Percentiles rank a stretch among this genome's conserved stretches.
phyloP scores from a whole-genome alignment of 2,113 vertebrate genomes.

The Brevimyrus niger region DNA sequence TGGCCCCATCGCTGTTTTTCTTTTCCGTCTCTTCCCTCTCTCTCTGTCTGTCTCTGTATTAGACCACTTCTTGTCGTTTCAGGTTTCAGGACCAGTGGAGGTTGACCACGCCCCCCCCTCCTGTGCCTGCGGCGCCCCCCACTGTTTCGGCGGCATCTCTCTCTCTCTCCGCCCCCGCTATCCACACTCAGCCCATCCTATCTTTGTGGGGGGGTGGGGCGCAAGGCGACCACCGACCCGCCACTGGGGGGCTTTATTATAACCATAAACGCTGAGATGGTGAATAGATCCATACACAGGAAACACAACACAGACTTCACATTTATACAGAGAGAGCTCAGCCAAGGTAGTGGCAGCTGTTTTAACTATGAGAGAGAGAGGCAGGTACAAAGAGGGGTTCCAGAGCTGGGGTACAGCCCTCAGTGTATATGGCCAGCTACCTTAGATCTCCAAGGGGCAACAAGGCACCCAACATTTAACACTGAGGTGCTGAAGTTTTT shows the following conservation, averaged over 20 bases:
- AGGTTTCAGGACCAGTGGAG: slow-evolving; percentile 78
- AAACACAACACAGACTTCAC: slow-evolving; percentile 38
- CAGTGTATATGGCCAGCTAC: slow-evolving; percentile 51
- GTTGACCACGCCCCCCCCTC: slow-evolving; percentile 66
- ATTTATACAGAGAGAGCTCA: slow-evolving; percentile 48
- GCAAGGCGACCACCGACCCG: slow-evolving; percentile 63
- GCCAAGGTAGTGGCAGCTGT: slow-evolving; percentile 44
- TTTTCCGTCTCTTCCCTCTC: slow-evolving; percentile 15
- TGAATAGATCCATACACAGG: slow-evolving; percentile 3
- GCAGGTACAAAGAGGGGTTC: slow-evolving; percentile 42
- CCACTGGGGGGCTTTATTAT: slow-evolving; percentile 65
- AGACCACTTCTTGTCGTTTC: slow-evolving; percentile 56
- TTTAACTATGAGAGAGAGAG: slow-evolving; percentile 46
- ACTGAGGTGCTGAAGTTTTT: slow-evolving; percentile 42
- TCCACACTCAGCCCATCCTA: slow-evolving; percentile 12
- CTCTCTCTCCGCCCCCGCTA: slow-evolving; percentile 15
- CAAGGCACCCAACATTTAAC: slow-evolving; percentile 48
- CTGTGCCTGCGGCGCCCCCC: slow-evolving; percentile 66
- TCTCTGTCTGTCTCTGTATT: slow-evolving; percentile 17
- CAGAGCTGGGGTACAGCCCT: slow-evolving; percentile 26
- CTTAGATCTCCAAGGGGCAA: slow-evolving; percentile 41
- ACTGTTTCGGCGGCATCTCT: slow-evolving; percentile 43
- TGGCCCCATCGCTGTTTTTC: slow-evolving; percentile 16
- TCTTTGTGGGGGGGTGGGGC: slow-evolving; percentile 62
- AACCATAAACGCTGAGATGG: slow-evolving; percentile 66